Conservation (phyloP, 2,113 vertebrate species). For the Eublepharis macularius region DNA sequence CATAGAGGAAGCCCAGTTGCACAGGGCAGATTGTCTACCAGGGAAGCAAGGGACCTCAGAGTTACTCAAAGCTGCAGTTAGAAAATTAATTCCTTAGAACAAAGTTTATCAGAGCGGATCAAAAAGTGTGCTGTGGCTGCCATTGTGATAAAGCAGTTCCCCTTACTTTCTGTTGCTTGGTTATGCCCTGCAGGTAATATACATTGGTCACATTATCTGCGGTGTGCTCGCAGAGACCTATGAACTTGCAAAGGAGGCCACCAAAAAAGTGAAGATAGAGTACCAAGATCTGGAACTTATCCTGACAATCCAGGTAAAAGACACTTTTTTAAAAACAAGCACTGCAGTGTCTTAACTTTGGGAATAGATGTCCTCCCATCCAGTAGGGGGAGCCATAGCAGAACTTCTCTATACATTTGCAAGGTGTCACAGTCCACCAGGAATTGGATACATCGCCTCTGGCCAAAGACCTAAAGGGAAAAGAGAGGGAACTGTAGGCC, state of each 20-base stretch:
- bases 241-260: constrained; percentile 46
- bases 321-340: neutral
- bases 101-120: neutral
- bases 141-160: neutral
- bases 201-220: constrained; percentile 71
- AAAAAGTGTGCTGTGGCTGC: neutral
- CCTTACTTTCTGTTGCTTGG: neutral
- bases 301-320: constrained; percentile 69
- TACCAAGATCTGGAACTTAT: constrained; percentile 67
- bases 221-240: constrained; percentile 64
- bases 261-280: constrained; percentile 54
- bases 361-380: too few relatives aligned
- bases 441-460: neutral
- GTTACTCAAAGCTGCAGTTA: neutral
- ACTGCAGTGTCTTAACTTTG: neutral
- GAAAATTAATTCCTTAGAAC: neutral
- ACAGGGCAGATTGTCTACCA: too few relatives aligned
- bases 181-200: constrained; percentile 65
- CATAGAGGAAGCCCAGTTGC: too few relatives aligned
- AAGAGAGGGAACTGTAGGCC: too few relatives aligned
- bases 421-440: too few relatives aligned
- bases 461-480: neutral
- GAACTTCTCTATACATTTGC: neutral
- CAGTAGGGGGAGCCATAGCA: too few relatives aligned
- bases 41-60: too few relatives aligned